phyloP scores from a whole-genome alignment of 2,113 vertebrate species.

The Artemisiospiza belli region DNA sequence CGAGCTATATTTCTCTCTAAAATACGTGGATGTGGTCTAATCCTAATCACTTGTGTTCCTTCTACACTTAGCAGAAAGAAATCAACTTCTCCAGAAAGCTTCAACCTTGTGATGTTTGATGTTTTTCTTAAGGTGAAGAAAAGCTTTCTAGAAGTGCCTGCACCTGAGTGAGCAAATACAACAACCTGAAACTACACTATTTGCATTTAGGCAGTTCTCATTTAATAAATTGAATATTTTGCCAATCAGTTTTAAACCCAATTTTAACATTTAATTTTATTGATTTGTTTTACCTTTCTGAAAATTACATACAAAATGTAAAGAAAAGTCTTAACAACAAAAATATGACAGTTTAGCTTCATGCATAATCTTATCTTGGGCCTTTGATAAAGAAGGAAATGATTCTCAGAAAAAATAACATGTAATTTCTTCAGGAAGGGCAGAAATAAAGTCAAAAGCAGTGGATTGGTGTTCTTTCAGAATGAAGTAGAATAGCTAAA shows the following conservation, averaged over 20 bases:
- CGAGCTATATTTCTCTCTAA: background rate
- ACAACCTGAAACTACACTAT: background rate
- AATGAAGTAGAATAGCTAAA: background rate
- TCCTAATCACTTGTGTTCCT: background rate
- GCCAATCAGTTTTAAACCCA: background rate
- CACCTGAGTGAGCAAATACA: background rate
- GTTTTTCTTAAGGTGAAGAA: background rate
- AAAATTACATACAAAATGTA: background rate
- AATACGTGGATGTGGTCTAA: background rate
- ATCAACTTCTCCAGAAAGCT: background rate
- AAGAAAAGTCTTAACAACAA: background rate
- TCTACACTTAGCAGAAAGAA: background rate
- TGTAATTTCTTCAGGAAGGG: background rate
- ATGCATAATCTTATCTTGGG: background rate
- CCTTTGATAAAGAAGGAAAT: background rate
- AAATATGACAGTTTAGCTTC: background rate
- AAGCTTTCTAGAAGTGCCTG: background rate
- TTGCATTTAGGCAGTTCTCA: background rate
- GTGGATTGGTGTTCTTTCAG: background rate
- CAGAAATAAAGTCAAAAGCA: background rate
- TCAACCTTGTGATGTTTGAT: background rate
- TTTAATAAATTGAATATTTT: background rate
- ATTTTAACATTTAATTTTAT: background rate
- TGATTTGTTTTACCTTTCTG: background rate
- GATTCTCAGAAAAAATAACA: background rate